Conservation (phyloP, 2,113 vertebrate genomes). For the Cyanoramphus novaezelandiae region DNA sequence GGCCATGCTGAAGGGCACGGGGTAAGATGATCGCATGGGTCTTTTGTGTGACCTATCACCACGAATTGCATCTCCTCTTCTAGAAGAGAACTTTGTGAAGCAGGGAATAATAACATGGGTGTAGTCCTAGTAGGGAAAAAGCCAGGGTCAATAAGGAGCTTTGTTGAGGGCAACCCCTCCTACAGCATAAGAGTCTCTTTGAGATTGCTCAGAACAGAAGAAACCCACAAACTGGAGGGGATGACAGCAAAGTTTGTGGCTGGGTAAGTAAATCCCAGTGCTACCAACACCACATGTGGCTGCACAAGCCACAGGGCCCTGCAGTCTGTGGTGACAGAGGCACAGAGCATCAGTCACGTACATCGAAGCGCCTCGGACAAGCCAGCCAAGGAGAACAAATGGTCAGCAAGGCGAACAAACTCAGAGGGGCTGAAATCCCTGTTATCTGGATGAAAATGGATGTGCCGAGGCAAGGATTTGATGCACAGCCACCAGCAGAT, state of each 20-base stretch:
- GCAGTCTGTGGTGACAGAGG: background rate
- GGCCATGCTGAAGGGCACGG: background rate
- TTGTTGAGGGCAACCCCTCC: background rate
- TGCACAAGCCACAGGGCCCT: background rate
- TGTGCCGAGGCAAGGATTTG: background rate
- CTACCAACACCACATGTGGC: background rate
- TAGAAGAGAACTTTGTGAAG: background rate
- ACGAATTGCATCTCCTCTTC: background rate
- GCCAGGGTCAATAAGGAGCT: background rate
- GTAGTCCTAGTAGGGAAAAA: background rate
- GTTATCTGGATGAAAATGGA: background rate
- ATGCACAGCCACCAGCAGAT: background rate
- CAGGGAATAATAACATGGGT: background rate
- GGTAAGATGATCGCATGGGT: background rate
- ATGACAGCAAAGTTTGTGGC: background rate
- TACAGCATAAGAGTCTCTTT: constrained; percentile 7
- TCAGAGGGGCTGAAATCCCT: rapidly evolving
- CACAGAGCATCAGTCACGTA: background rate
- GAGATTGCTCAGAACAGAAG: background rate
- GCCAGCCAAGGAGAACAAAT: background rate
- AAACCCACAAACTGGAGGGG: background rate
- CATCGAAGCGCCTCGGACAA: background rate
- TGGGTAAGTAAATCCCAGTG: background rate
- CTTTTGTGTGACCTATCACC: background rate
- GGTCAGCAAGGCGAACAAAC: background rate